phyloP scores from a whole-genome alignment of 1,140 invertebrate genomes.

The Mya arenaria region DNA sequence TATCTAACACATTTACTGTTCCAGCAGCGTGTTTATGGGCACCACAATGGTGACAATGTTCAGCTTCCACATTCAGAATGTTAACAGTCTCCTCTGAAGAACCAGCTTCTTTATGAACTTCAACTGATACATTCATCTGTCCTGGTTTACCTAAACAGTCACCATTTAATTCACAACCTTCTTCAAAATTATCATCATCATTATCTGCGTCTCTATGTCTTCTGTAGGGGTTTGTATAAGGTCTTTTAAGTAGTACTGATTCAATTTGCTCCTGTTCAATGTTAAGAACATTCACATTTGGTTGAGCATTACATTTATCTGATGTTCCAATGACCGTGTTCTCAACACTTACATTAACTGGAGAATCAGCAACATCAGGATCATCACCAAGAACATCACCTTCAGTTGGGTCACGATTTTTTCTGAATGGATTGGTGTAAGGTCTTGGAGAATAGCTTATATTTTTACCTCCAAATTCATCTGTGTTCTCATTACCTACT shows the following conservation, averaged over 20 bases:
- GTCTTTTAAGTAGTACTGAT: constrained; percentile 9
- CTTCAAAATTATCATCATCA: too few relatives aligned
- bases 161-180: too few relatives aligned
- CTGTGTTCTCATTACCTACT: not conserved
- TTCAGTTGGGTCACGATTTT: not conserved
- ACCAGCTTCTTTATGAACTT: not conserved
- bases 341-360: too few relatives aligned
- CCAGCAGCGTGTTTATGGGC: constrained; percentile 23
- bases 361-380: too few relatives aligned
- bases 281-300: not conserved
- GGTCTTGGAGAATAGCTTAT: not conserved
- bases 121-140: not conserved
- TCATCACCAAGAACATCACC: not conserved
- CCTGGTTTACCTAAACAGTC: not conserved
- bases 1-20: constrained; percentile 18
- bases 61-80: constrained; percentile 46
- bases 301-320: not conserved
- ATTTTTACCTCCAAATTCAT: too few relatives aligned
- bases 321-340: too few relatives aligned
- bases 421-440: constrained; percentile 33
- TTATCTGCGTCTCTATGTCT: not conserved
- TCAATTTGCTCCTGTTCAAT: constrained; percentile 24
- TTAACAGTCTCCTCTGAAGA: not conserved
- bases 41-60: constrained; percentile 41
- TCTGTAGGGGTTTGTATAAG: constrained; percentile 36